Evolutionary conservation across 2,888 invertebrate genomes (phyloP).

Genomic region (Erebia epiphron): DNA sequence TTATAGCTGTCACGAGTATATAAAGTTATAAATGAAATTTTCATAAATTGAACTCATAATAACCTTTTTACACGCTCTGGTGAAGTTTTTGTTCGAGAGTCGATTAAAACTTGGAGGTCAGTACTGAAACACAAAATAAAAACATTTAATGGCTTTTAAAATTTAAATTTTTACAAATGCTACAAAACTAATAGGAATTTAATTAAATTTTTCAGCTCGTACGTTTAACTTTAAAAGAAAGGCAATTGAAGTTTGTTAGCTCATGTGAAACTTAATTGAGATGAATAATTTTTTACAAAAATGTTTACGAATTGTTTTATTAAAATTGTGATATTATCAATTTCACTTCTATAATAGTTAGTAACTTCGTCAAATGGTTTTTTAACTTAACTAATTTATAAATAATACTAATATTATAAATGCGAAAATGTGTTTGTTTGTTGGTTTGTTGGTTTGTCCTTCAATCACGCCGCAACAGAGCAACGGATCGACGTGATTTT

Average conservation of each 20-base stretch:
- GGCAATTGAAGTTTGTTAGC: neutral
- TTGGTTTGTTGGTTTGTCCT: no score
- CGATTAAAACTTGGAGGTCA: constrained; percentile 5
- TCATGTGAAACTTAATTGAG: neutral
- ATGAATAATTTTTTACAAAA: no score
- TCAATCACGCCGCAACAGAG: no score
- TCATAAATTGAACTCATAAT: neutral
- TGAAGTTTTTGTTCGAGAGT: neutral
- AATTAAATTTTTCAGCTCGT: neutral
- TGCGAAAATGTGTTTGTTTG: no score
- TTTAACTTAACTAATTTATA: neutral
- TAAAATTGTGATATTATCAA: neutral
- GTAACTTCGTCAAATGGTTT: neutral
- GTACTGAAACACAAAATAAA: neutral
- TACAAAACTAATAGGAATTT: neutral
- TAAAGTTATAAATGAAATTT: neutral
- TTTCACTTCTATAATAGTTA: neutral
- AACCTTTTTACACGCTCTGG: neutral
- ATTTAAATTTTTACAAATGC: neutral
- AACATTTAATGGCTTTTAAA: neutral
- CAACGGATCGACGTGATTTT: no score
- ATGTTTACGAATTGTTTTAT: no score
- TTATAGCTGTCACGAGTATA: neutral
- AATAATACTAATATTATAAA: no score
- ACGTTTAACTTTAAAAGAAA: neutral